These are phyloP conservation scores for Montipora capricornis DNA, from an alignment of 64 coral and sea anemone genomes.

Conservation along the genomic window DNA sequence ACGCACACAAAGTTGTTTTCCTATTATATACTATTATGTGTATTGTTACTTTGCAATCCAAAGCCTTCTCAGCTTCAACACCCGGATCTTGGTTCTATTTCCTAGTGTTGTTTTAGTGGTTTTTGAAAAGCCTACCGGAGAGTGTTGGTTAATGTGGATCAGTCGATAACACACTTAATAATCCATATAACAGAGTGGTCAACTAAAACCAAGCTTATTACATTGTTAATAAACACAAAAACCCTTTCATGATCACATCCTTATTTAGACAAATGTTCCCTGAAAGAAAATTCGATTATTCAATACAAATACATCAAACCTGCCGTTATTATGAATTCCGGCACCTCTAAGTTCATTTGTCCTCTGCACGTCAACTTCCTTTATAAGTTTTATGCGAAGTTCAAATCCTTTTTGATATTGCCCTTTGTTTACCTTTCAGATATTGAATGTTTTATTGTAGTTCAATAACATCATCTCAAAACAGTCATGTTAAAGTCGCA, in stretches of 20 bases:
- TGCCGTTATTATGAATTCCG: conserved; percentile 57
- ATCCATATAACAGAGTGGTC: conserved; percentile 15
- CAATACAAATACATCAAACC: conserved; percentile 39
- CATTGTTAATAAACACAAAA: conserved; percentile 57
- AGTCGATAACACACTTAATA: conserved; percentile 54
- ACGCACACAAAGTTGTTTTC: conserved; percentile 19
- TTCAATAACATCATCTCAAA: conserved; percentile 48
- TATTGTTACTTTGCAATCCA: conserved; percentile 59
- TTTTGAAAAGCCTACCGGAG: conserved; percentile 29
- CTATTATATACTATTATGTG: conserved; percentile 35
- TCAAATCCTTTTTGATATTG: conserved; percentile 33
- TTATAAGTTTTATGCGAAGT: conserved; percentile 43
- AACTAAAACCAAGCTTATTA: conserved; percentile 27
- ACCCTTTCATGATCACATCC: conserved; percentile 49
- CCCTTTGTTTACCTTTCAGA: conserved; percentile 37
- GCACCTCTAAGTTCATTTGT: conserved; percentile 50
- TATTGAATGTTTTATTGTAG: conserved; percentile 51
- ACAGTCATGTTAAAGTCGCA: conserved; percentile 29
- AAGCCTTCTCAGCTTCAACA: conserved; percentile 2
- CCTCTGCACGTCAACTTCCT: conserved; percentile 14
- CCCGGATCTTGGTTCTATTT: conserved; percentile 48
- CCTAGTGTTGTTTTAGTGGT: conserved; percentile 57
- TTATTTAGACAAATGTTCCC: conserved; percentile 62
- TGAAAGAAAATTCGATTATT: conserved; percentile 49
- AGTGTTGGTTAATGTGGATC: conserved; percentile 29